Evolutionary conservation across 2,113 vertebrate genomes (phyloP).

Genomic region (Acanthisitta chloris): DNA sequence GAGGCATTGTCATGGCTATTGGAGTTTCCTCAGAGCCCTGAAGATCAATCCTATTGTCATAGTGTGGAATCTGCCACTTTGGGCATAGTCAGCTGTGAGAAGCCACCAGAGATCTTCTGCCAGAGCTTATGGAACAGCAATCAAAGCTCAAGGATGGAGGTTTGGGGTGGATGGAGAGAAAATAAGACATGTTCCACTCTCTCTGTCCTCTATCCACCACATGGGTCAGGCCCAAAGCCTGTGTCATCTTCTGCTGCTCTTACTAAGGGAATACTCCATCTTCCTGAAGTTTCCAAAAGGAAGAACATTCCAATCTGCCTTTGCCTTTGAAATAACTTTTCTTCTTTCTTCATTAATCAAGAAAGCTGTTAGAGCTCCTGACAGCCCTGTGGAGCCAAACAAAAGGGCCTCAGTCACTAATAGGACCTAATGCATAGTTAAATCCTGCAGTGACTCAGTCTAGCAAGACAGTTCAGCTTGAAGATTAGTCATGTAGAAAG

Average conservation of each 20-base stretch:
- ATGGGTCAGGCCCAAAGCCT: not conserved
- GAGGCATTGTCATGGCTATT: not conserved
- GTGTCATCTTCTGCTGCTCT: not conserved
- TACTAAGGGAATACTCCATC: not conserved
- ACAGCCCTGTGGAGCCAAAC: conserved; percentile 51
- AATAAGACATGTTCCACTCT: not conserved
- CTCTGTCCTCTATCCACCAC: not conserved
- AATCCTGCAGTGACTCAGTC: conserved; percentile 68
- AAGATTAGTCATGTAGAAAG: conserved; percentile 67
- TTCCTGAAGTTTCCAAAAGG: not conserved
- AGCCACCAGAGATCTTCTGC: not conserved
- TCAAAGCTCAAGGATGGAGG: not conserved
- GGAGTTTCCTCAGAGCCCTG: not conserved
- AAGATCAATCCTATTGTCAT: not conserved
- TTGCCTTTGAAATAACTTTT: conserved; percentile 37
- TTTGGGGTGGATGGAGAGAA: not conserved
- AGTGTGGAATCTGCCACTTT: not conserved
- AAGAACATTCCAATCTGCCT: not conserved
- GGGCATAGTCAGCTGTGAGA: not conserved
- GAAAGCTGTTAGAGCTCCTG: conserved; percentile 9
- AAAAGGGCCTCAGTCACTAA: conserved; percentile 63
- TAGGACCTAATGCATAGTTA: conserved; percentile 54
- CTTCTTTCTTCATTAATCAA: conserved; percentile 30
- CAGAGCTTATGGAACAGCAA: not conserved
- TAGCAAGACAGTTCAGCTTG: conserved; percentile 63